Percentiles rank a stretch among this genome's conserved stretches.
Conservation (phyloP, 1,140 invertebrate genomes). For the Pseudomyrmex cubaensis region DNA sequence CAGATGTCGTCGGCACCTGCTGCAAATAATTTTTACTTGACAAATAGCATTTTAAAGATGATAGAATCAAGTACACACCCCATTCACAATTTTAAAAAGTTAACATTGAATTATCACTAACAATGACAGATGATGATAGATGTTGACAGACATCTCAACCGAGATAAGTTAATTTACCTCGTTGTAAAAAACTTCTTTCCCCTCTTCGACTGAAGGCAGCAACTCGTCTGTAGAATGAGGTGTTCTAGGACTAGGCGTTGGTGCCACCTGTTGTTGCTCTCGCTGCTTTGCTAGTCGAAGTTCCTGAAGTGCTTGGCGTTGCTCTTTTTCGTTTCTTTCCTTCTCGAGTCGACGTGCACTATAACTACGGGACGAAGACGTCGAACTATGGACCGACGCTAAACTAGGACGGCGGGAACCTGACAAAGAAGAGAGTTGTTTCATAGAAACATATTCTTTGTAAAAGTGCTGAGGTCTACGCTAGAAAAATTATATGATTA, state of each 20-base stretch:
- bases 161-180: slow-evolving; percentile 73
- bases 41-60: slow-evolving; percentile 2
- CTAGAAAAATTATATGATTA: slow-evolving; percentile 27
- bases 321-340: slow-evolving; percentile 91
- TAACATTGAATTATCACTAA: not conserved
- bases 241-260: slow-evolving; percentile 90
- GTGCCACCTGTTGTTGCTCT: slow-evolving; percentile 83
- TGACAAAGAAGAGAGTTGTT: slow-evolving; percentile 77
- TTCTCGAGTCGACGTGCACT: slow-evolving; percentile 91
- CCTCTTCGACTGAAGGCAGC: slow-evolving; percentile 90
- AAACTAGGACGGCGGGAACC: slow-evolving; percentile 93
- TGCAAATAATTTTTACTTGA: slow-evolving; percentile 33
- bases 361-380: slow-evolving; percentile 92
- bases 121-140: slow-evolving; percentile 3
- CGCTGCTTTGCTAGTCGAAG: slow-evolving; percentile 88
- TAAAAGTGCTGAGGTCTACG: slow-evolving; percentile 19
- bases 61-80: too few relatives aligned
- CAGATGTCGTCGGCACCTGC: slow-evolving; percentile 80
- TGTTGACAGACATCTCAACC: not conserved
- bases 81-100: too few relatives aligned
- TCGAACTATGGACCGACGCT: slow-evolving; percentile 92
- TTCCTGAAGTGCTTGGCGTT: slow-evolving; percentile 89
- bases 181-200: slow-evolving; percentile 87
- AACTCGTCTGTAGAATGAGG: slow-evolving; percentile 92
- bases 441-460: not conserved